Evolutionary conservation across 2,888 invertebrate species (phyloP), one percentile per base, ranked within the genome.

Genomic region (Chrysotoxum bicinctum): DNA sequence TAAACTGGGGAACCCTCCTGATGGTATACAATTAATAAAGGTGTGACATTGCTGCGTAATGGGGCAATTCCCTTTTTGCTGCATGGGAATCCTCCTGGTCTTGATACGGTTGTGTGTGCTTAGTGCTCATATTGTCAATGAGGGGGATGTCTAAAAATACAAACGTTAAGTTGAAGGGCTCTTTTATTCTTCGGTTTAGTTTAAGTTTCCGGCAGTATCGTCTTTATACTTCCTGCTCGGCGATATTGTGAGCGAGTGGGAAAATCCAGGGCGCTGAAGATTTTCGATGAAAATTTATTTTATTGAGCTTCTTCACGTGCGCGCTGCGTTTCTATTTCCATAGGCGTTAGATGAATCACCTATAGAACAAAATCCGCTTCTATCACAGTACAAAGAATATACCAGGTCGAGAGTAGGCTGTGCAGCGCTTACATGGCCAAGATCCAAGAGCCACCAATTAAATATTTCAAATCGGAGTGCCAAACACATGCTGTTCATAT

Each of bases 21-120:
- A 40, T 60, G 64, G 64, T 60, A 88, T 87, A 89, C 90, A 90
- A 90, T 90, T 90, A 90, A 90, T 90, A 89, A 90, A 90, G 89
- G 90, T 90, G 90, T 89, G 87, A 90, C 89, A 89, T 89, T 89
- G 81, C 82, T 88, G 58, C 84, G 87, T 88, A 88, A 88, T 88
- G 87, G 78, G 81, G 87, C 88, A 87, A 87, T 85, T 87, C 70
- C 84, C 84, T 79, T 78, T 26, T 16, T 54, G 54, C n/a, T 60
- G 75, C 48, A 70, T 74, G 81, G 69, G 72, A 54, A 75, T 81
- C 68, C 32, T 58, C 72, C 21, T 62, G 50, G 23, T 50, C 26
- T n/a, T 26, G 16, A 60, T 66, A 58, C 58, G 43, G 16, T 16
- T 45, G 45, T n/a, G 3, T 43, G 19, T 72, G 72, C 75, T 64